Evolutionary conservation across 1,140 invertebrate species (phyloP).

Genomic region (Trinorchestia longiramus): DNA sequence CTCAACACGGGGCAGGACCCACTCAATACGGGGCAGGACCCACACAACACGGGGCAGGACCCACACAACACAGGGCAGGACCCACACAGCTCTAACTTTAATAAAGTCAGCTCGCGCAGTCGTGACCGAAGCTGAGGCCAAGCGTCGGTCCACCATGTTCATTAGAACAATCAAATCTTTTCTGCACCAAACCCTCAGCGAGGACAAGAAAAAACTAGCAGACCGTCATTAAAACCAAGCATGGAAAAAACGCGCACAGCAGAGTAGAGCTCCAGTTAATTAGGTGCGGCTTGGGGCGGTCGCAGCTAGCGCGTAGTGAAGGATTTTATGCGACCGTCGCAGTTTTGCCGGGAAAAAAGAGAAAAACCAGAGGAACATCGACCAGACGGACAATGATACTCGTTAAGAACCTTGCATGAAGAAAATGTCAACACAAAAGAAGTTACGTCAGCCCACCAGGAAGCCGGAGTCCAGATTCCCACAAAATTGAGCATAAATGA

Average conservation of each 20-base stretch:
- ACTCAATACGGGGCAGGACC: neutral
- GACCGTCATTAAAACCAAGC: conserved; percentile 8
- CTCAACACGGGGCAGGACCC: neutral
- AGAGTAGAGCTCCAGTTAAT: neutral
- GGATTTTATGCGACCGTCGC: neutral
- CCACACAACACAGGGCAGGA: neutral
- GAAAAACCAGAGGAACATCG: neutral
- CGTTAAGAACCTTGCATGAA: neutral
- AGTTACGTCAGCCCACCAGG: neutral
- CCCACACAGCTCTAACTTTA: neutral
- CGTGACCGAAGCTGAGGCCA: neutral
- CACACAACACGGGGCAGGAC: neutral
- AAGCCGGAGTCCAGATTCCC: neutral
- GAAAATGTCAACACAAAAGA: neutral
- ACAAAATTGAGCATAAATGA: conserved; percentile 39
- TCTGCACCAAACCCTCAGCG: conserved; percentile 17
- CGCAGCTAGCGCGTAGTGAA: neutral
- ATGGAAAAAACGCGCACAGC: neutral
- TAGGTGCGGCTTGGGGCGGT: neutral
- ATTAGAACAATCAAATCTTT: conserved; percentile 46
- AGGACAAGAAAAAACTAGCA: conserved; percentile 22
- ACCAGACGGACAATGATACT: neutral
- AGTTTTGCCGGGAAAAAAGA: neutral
- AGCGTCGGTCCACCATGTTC: conserved; percentile 1
- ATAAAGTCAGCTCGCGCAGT: conserved; percentile 3